phyloP scores from a whole-genome alignment of 2,888 invertebrate genomes.

The Lochmaea crataegi region DNA sequence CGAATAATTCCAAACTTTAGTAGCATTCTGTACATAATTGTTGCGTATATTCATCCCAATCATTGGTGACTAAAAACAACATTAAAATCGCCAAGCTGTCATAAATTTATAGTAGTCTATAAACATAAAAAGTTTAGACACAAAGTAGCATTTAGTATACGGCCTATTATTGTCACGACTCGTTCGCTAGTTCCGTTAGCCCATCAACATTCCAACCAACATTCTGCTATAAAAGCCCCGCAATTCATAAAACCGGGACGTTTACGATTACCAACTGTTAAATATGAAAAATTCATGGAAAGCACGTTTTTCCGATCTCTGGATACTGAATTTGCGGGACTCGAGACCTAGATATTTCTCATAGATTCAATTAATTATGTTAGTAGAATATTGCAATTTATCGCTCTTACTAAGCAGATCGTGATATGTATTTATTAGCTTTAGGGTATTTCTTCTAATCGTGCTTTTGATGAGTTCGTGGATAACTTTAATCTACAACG shows the following conservation, averaged over 20 bases:
- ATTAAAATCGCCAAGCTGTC: not conserved
- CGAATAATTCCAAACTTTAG: not conserved
- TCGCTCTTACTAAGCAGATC: conserved; percentile 39
- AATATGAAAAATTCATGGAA: conserved; percentile 47
- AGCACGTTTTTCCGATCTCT: conserved; percentile 45
- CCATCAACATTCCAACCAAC: conserved; percentile 37
- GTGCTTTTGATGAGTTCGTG: not conserved
- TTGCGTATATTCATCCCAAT: not conserved
- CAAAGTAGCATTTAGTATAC: conserved; percentile 31
- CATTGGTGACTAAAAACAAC: not conserved
- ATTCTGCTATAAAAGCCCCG: conserved; percentile 35
- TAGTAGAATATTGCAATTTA: conserved; percentile 36
- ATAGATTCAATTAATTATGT: conserved; percentile 43
- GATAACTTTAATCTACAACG: too few relatives aligned
- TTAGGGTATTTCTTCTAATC: not conserved
- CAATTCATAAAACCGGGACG: conserved; percentile 39
- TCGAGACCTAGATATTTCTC: conserved; percentile 35
- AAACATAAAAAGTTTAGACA: conserved; percentile 18
- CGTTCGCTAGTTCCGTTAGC: conserved; percentile 20
- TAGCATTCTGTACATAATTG: not conserved
- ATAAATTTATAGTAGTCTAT: conserved; percentile 1
- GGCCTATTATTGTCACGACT: conserved; percentile 29
- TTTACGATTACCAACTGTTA: conserved; percentile 46
- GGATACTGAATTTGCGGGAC: conserved; percentile 38
- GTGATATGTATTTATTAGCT: conserved; percentile 35